phyloP scores from a whole-genome alignment of 1,140 invertebrate genomes.

The Halesus radiatus region DNA sequence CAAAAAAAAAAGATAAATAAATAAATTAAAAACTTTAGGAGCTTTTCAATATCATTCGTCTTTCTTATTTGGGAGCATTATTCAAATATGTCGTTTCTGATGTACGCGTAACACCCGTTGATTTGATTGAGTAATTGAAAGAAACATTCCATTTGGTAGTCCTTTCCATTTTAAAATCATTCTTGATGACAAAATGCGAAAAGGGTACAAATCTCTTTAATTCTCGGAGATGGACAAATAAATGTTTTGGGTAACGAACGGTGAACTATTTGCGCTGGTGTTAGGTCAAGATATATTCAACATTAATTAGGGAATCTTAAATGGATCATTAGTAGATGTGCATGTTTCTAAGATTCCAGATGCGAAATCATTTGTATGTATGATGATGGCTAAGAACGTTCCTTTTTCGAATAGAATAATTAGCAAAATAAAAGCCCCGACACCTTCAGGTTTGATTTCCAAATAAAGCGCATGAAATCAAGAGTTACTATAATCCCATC shows the following conservation, averaged over 20 bases:
- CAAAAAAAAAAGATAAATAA: too few relatives aligned
- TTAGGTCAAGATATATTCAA: not conserved
- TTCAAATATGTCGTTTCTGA: too few relatives aligned
- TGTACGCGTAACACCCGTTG: too few relatives aligned
- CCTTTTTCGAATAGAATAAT: not conserved
- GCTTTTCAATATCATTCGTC: too few relatives aligned
- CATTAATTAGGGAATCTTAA: not conserved
- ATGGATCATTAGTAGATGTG: not conserved
- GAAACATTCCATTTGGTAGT: too few relatives aligned
- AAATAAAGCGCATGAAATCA: not conserved
- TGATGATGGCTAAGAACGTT: slow-evolving; percentile 11
- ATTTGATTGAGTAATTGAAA: too few relatives aligned
- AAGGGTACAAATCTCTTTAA: not conserved
- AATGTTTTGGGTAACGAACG: not conserved
- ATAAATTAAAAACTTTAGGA: not conserved
- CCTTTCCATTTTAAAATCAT: too few relatives aligned
- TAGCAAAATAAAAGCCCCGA: not conserved
- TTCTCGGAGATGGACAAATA: not conserved
- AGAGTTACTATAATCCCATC: not conserved
- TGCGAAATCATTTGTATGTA: too few relatives aligned
- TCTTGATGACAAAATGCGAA: too few relatives aligned
- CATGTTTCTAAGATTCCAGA: not conserved
- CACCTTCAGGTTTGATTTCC: not conserved
- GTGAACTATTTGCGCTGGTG: not conserved
- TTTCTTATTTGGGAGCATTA: too few relatives aligned